These are phyloP conservation scores for Chiroxiphia lanceolata DNA, from an alignment of 2,797 vertebrate species.

Conservation along the genomic window DNA sequence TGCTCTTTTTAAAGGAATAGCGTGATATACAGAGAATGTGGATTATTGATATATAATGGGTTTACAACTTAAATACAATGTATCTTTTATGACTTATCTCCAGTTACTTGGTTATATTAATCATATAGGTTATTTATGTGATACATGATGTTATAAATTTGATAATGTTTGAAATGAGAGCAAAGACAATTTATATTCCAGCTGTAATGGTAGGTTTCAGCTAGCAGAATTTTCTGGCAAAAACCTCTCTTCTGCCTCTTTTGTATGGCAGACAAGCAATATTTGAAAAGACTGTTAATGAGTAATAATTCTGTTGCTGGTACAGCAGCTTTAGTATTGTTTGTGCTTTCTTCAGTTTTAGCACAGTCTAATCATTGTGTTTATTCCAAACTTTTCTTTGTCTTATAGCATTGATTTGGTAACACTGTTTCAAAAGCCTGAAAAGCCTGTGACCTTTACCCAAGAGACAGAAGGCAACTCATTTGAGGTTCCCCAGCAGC, in stretches of 20 bases:
- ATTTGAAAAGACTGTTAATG: neutral
- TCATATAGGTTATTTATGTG: neutral
- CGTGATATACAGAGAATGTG: neutral
- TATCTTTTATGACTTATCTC: neutral
- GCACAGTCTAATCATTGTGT: neutral
- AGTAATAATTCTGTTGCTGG: neutral
- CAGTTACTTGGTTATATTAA: neutral
- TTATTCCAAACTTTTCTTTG: neutral
- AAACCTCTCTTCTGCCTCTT: neutral
- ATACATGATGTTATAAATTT: neutral
- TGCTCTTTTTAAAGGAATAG: neutral
- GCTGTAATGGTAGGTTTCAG: neutral
- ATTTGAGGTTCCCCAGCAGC: conserved; percentile 81
- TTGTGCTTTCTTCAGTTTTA: neutral
- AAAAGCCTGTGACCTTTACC: conserved; percentile 81
- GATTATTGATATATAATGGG: neutral
- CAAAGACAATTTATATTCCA: neutral
- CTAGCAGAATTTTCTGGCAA: neutral
- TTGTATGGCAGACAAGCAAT: neutral
- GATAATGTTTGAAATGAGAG: neutral
- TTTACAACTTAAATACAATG: neutral
- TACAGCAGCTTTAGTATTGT: neutral
- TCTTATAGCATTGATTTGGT: conserved; percentile 85
- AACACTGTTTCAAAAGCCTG: conserved; percentile 88
- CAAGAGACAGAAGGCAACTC: conserved; percentile 77